phyloP scores from a whole-genome alignment of 2,888 invertebrate genomes.

The Ectemnius cavifrons region DNA sequence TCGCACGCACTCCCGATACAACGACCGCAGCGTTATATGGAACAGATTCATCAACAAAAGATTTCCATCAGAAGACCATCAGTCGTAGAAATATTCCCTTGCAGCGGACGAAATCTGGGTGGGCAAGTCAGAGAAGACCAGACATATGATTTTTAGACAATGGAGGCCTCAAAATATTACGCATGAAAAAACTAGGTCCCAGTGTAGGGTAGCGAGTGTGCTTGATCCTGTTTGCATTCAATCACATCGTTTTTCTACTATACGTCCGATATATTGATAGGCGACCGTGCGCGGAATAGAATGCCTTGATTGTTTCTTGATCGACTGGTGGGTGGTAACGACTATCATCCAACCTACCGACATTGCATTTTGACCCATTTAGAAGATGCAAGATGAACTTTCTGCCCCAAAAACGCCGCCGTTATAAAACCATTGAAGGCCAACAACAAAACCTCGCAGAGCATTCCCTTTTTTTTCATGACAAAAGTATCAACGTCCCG shows the following conservation, averaged over 20 bases:
- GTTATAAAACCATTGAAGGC: background rate
- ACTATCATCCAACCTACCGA: background rate
- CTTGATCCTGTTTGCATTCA: conserved; percentile 7
- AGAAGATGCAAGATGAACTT: background rate
- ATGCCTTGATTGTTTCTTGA: conserved; percentile 2
- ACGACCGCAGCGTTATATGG: conserved; percentile 4
- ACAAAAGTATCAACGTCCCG: background rate
- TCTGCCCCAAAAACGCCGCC: background rate
- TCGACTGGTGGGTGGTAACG: conserved; percentile 4
- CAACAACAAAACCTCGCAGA: too few relatives aligned
- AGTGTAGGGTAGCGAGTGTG: background rate
- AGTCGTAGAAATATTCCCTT: too few relatives aligned
- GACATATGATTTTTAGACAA: too few relatives aligned
- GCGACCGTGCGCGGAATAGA: background rate
- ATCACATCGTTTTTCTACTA: background rate
- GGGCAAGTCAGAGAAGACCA: too few relatives aligned
- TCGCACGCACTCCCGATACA: conserved; percentile 12
- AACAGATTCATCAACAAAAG: too few relatives aligned
- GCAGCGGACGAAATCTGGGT: too few relatives aligned
- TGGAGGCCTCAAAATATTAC: too few relatives aligned
- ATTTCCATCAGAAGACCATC: too few relatives aligned
- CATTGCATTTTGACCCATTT: conserved; percentile 2
- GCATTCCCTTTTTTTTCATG: too few relatives aligned
- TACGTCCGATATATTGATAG: background rate
- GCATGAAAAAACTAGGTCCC: too few relatives aligned